Conservation (phyloP, 1,140 invertebrate species). For the Gonatopus flavifemur region DNA sequence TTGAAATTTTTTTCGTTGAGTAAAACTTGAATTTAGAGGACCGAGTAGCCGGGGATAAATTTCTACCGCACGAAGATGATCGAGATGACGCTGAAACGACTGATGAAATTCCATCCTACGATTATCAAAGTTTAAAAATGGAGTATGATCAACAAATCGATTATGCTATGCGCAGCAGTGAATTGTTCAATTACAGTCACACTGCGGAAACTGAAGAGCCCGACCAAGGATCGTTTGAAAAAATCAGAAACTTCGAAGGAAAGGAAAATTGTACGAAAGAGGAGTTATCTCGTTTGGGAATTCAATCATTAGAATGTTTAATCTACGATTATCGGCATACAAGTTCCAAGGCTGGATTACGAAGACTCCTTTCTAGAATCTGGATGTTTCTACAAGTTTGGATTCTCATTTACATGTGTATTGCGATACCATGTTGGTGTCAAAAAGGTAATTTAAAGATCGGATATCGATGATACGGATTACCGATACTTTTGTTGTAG, state of each 20-base stretch:
- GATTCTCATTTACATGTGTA: conserved; percentile 39
- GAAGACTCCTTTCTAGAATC: conserved; percentile 24
- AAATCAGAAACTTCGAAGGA: conserved; percentile 28
- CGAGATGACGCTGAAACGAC: neutral
- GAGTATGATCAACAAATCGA: conserved; percentile 40
- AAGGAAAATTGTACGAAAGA: conserved; percentile 40
- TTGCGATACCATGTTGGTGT: conserved; percentile 47
- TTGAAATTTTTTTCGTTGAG: conserved; percentile 1
- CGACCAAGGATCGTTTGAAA: conserved; percentile 22
- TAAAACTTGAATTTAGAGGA: conserved; percentile 4
- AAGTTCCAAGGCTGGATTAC: conserved; percentile 22
- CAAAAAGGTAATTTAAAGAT: conserved; percentile 35
- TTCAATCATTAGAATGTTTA: conserved; percentile 37
- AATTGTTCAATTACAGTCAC: conserved; percentile 34
- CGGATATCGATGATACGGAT: neutral
- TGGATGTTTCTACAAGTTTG: conserved; percentile 39
- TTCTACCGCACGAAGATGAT: conserved; percentile 4
- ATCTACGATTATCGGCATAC: conserved; percentile 29
- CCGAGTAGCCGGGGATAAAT: neutral
- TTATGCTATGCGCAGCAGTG: conserved; percentile 15
- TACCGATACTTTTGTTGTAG: conserved; percentile 17
- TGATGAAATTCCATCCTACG: conserved; percentile 30
- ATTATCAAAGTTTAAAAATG: conserved; percentile 37
- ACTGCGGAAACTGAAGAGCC: conserved; percentile 21
- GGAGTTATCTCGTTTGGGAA: conserved; percentile 28